A percentile compares a stretch with the other conserved stretches of the same genome.
phyloP scores from a whole-genome alignment of 2,113 vertebrate genomes.

The Poeciliopsis prolifica region DNA sequence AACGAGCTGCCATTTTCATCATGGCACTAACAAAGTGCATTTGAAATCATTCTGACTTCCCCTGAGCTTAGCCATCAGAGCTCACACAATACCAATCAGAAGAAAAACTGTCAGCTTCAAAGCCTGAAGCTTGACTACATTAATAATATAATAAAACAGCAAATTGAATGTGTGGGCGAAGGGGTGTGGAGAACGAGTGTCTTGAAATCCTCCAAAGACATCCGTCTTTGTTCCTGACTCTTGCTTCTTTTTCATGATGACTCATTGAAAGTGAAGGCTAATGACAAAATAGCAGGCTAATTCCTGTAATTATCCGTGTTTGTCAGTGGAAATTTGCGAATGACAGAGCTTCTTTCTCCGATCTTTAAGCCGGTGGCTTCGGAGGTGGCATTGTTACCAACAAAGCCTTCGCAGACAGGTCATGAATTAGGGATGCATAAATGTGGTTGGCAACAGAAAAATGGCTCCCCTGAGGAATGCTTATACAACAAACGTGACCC shows the following conservation, averaged over 20 bases:
- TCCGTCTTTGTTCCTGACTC: slow-evolving; percentile 75
- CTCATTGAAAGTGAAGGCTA: slow-evolving; percentile 78
- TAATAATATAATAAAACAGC: slow-evolving; percentile 83
- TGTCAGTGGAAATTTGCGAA: slow-evolving; percentile 73
- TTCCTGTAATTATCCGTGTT: slow-evolving; percentile 83
- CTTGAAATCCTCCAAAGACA: slow-evolving; percentile 74
- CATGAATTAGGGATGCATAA: slow-evolving; percentile 62
- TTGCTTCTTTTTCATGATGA: slow-evolving; percentile 76
- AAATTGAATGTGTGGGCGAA: slow-evolving; percentile 75
- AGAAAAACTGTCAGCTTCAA: slow-evolving; percentile 58
- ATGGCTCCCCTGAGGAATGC: slow-evolving; percentile 47
- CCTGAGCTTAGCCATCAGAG: slow-evolving; percentile 74
- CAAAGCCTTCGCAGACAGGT: slow-evolving; percentile 64
- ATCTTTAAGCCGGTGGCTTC: slow-evolving; percentile 61
- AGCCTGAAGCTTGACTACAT: slow-evolving; percentile 73
- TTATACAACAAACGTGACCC: slow-evolving; percentile 68
- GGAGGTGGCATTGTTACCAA: slow-evolving; percentile 61
- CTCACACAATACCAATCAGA: slow-evolving; percentile 80
- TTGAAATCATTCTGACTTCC: slow-evolving; percentile 78
- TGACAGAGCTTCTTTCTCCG: slow-evolving; percentile 71
- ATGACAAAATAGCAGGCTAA: slow-evolving; percentile 81
- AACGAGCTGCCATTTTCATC: slow-evolving; percentile 81
- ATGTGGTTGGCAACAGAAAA: slow-evolving; percentile 51
- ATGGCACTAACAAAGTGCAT: slow-evolving; percentile 79
- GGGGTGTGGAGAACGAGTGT: slow-evolving; percentile 57